Base-by-base conservation (phyloP, 2,888 invertebrate genomes). In the Ptilodon capucinus region DNA sequence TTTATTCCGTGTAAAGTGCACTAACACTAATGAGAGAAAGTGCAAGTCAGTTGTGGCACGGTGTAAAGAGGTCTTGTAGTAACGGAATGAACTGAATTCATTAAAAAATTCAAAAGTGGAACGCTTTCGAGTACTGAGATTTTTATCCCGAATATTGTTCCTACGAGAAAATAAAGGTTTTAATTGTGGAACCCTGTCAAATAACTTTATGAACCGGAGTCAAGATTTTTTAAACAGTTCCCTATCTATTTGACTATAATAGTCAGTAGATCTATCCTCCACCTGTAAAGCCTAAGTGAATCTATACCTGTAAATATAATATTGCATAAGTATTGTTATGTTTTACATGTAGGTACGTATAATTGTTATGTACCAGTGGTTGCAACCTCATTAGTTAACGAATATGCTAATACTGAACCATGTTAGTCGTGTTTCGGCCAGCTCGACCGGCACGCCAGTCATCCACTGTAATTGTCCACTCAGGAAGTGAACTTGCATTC, bases 401-500 rank as follows among this genome's bases (percentile, higher is more conserved):
- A 48, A 49, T 54, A 68, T 71, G 71, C 65, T 68, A 69, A 70
- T 68, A 60, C 46, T 52, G 46, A 54, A 53, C 63, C 64, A 57
- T 60, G 70, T 66, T 68, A 61, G 68, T 71, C 68, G 67, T 73
- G 73, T 74, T 72, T 68, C 60, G 62, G 60, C 42, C 56, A 46
- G 55, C 48, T 68, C 60, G 62, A 59, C 42, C 56, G 47, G 55
- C 48, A 53, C 46, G 64, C 66, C 60, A 64, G 73, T 79, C 83
- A 80, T 79, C 75, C 75, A 72, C 71, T 74, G 76, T 82, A 85
- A 86, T 86, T 84, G 85, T 83, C 73, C 70, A 76, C 76, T 73
- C 85, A 84, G 88, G 88, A 88, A 86, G 80, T 84, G 79, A 81
- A 75, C 79, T 69, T 76, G 79, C 86, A 84, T 83, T 81, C 82